These are phyloP conservation scores for Drosophila sturtevanti DNA, from an alignment of 1,140 invertebrate genomes.

Conservation along the genomic window DNA sequence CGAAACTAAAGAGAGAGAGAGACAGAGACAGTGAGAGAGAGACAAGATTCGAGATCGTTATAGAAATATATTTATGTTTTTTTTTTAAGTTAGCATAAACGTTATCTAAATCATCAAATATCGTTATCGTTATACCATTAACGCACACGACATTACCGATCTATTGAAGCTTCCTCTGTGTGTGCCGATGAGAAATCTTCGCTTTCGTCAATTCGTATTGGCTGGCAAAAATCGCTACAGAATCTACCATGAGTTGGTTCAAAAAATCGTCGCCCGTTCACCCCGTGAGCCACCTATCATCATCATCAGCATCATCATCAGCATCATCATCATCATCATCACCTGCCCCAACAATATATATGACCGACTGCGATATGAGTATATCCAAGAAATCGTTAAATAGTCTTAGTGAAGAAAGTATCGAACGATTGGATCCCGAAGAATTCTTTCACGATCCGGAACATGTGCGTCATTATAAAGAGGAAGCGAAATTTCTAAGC, in stretches of 20 bases:
- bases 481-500: constrained; percentile 70
- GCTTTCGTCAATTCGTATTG: constrained; percentile 85
- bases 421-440: constrained; percentile 73
- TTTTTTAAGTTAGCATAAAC: too few species aligned
- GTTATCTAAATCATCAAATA: background rate
- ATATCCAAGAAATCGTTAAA: constrained; percentile 53
- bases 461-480: constrained; percentile 71
- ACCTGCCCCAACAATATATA: too few species aligned
- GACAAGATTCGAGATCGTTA: background rate
- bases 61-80: too few species aligned
- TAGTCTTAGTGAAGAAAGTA: constrained; percentile 49
- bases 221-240: constrained; percentile 85
- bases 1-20: constrained; percentile 11
- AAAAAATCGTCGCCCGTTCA: constrained; percentile 85
- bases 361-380: background rate
- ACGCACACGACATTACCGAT: background rate
- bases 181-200: constrained; percentile 86
- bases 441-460: constrained; percentile 81
- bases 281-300: constrained; percentile 78
- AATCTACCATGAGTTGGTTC: constrained; percentile 86
- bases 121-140: constrained; percentile 19
- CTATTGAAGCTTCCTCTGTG: background rate
- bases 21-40: background rate
- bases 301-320: background rate
- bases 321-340: background rate